Base-by-base conservation (phyloP, 2,888 invertebrate genomes). In the Phyto melanocephala region DNA sequence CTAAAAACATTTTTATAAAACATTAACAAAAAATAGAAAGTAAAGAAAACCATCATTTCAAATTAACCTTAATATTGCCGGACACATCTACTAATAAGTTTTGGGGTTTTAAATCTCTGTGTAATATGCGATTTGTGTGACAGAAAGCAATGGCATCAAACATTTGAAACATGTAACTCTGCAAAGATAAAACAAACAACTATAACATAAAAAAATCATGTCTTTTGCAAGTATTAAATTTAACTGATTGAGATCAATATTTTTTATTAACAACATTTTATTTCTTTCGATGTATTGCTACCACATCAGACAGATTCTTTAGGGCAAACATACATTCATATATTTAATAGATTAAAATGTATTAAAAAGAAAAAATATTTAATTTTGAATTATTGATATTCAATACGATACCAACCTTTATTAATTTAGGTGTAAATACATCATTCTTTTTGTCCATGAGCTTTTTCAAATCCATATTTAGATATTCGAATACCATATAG, bases 21-120 rank as follows among this genome's bases (percentile, higher is more conserved):
- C 20, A 37, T 20, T 45, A 40, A n/a, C 22, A 63, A 62, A 13
- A 17, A 42, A 28, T 28, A 4, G 3, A 70, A 52, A 33, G 13
- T 20, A 47, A 28, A 28, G 3, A 28, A 28, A 28, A 28, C 28
- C n/a, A 28, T 3, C 3, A 28, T 28, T 5, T 3, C 6, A 8
- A 22, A n/a, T 2, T 58, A 35, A 87, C 88, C 89, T 99, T 99
- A 86, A 99, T 96, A 87, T 94, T 94, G 0, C 98, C 98, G 80
- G 93, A 93, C 10, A 93, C 93, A 90, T 98, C 97, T 77, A 99
- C 95, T 2, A 99, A 93, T 77, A 99, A 93, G 92, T 99, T 99
- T 92, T 99, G 98, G 24, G 99, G 99, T 91, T 98, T 98, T 67
- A 98, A 92, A 92, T 98, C 98, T 85, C 98, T 93, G 91, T 99